Percentiles rank a stretch among this genome's conserved stretches.
Evolutionary conservation across 2,888 invertebrate species (phyloP).

Genomic region (Sarcophaga carnaria): DNA sequence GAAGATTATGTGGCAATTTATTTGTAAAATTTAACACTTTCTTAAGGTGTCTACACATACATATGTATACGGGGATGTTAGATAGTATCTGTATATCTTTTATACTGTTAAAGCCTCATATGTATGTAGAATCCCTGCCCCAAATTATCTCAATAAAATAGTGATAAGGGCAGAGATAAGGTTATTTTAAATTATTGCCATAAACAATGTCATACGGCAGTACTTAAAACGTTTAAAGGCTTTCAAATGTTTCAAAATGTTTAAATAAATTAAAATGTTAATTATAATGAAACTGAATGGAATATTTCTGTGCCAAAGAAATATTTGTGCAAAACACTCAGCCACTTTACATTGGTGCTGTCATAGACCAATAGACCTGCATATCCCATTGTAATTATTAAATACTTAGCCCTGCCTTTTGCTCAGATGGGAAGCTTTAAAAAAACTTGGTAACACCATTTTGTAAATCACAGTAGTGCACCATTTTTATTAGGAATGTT

Average conservation of each 20-base stretch:
- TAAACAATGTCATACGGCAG: neutral
- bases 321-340: too few relatives aligned
- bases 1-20: neutral
- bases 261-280: too few relatives aligned
- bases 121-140: too few relatives aligned
- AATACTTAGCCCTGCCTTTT: too few relatives aligned
- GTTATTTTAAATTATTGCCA: constrained; percentile 12
- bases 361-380: too few relatives aligned
- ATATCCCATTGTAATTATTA: too few relatives aligned
- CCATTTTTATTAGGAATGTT: too few relatives aligned
- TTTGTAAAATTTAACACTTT: constrained; percentile 26
- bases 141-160: neutral
- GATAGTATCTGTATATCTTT: neutral
- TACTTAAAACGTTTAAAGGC: constrained; percentile 9
- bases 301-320: too few relatives aligned
- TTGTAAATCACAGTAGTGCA: too few relatives aligned
- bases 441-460: too few relatives aligned
- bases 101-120: neutral
- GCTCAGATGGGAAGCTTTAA: too few relatives aligned
- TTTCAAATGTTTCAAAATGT: neutral
- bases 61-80: neutral
- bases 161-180: neutral
- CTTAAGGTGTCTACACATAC: neutral
- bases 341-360: too few relatives aligned
- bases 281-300: neutral